Evolutionary conservation across 2,797 vertebrate species (phyloP), one percentile per base, ranked within the genome.

Genomic region (Philypnodon macrostomus): DNA sequence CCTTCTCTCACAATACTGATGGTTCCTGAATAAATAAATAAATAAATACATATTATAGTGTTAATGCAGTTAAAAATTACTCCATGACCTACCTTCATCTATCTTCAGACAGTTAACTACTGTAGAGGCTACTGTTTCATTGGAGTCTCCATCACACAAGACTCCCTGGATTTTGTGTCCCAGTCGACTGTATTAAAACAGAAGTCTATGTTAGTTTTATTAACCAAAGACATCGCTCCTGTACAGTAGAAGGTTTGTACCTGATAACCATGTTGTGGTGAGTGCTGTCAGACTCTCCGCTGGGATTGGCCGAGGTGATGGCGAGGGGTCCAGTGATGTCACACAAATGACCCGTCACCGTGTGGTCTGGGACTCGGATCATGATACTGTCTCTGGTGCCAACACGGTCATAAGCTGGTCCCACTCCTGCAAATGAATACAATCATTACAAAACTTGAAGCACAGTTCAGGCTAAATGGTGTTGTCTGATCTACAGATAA

Each of bases 311-410:
- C 4, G 94, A 95, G 0, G 94, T 95, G 47, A 95, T 89, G 2
- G 93, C 94, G 32, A 95, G 67, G 2, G 93, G 93, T 0, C 94
- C 94, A 0, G 93, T 95, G 73, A 94, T 88, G 67, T 92, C 75
- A 33, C 93, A 93, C 16, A 95, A 82, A 63, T 94, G 93, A 24
- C 83, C 71, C 1, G 90, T 92, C 39, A 93, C 91, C 0, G 92
- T 93, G 75, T 94, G 91, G 78, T 95, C 92, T 1, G 93, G 93
- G 2, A 95, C 93, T 6, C 94, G 81, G 79, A 95, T 94, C 94
- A 95, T 95, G 80, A 95, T 95, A 66, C 90, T 95, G 53, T 95
- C 92, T 6, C 39, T 86, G 36, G 93, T 95, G 7, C 94, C 93
- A 44, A 95, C 93, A 8, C 79, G 79, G 51, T 90, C 91, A 65